Percentiles rank a stretch among this genome's conserved stretches.
These are phyloP conservation scores for Bicyclus anynana DNA, from an alignment of 1,140 invertebrate species.

Conservation along the genomic window DNA sequence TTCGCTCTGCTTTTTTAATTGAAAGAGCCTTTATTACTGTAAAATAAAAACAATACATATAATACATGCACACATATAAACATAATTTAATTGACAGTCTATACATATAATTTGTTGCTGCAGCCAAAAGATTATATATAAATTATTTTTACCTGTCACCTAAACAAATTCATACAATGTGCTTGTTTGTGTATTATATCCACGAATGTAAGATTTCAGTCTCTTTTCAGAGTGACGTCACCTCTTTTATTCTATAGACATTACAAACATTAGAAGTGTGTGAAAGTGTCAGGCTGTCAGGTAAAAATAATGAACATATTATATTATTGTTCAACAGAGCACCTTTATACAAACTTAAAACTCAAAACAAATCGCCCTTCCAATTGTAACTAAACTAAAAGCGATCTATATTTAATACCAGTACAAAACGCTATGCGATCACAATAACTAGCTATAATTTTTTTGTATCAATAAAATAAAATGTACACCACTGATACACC, in stretches of 20 bases:
- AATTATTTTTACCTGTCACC: too few relatives aligned
- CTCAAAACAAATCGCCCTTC: conserved; percentile 2
- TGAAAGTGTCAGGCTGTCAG: too few relatives aligned
- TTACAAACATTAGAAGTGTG: too few relatives aligned
- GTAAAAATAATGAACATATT: too few relatives aligned
- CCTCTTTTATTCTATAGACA: too few relatives aligned
- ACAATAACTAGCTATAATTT: conserved; percentile 61
- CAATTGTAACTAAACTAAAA: conserved; percentile 10
- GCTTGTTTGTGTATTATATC: too few relatives aligned
- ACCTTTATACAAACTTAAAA: conserved; percentile 13
- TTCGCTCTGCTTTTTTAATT: too few relatives aligned
- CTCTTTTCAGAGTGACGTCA: too few relatives aligned
- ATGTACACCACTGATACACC: conserved; percentile 69
- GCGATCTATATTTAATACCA: conserved; percentile 45
- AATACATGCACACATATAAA: background rate
- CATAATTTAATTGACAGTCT: conserved; percentile 3
- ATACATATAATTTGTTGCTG: conserved; percentile 7
- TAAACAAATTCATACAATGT: too few relatives aligned
- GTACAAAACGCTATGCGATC: conserved; percentile 73
- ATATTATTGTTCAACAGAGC: conserved; percentile 2
- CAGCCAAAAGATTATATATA: too few relatives aligned
- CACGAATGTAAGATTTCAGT: too few relatives aligned
- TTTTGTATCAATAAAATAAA: conserved; percentile 66
- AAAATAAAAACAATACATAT: background rate
- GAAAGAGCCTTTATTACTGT: background rate